Evolutionary conservation across 1,140 invertebrate species (phyloP).

Genomic region (Melitaea cinxia): DNA sequence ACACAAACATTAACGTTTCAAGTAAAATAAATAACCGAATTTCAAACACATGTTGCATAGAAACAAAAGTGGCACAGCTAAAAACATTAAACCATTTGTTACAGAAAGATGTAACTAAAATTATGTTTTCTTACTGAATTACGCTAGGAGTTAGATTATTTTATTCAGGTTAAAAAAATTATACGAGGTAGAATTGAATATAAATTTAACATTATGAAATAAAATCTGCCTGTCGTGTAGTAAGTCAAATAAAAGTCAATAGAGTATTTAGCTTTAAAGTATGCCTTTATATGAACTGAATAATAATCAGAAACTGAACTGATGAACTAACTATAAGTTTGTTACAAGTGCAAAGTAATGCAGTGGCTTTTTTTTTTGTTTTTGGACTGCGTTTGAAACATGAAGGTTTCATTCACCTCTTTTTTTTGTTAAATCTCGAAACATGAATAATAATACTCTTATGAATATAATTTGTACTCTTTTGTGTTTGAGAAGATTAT

Average conservation of each 20-base stretch:
- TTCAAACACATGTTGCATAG: not conserved
- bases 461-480: conserved; percentile 20
- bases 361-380: too few relatives aligned
- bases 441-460: conserved; percentile 24
- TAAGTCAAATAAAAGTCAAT: too few relatives aligned
- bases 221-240: too few relatives aligned
- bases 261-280: too few relatives aligned
- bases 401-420: too few relatives aligned
- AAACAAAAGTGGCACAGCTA: not conserved
- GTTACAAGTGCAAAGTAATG: too few relatives aligned
- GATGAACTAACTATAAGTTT: too few relatives aligned
- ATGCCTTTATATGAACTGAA: too few relatives aligned
- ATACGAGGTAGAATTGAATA: too few relatives aligned
- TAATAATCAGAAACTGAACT: too few relatives aligned
- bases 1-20: not conserved
- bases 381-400: too few relatives aligned
- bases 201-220: too few relatives aligned
- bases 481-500: conserved; percentile 15
- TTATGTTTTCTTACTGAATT: not conserved
- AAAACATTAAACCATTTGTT: not conserved
- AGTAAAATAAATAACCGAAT: not conserved
- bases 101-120: not conserved
- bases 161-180: not conserved
- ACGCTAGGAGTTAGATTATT: not conserved
- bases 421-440: conserved; percentile 8